Evolutionary conservation across 1,140 invertebrate genomes (phyloP).

Genomic region (Centruroides sculpturatus): DNA sequence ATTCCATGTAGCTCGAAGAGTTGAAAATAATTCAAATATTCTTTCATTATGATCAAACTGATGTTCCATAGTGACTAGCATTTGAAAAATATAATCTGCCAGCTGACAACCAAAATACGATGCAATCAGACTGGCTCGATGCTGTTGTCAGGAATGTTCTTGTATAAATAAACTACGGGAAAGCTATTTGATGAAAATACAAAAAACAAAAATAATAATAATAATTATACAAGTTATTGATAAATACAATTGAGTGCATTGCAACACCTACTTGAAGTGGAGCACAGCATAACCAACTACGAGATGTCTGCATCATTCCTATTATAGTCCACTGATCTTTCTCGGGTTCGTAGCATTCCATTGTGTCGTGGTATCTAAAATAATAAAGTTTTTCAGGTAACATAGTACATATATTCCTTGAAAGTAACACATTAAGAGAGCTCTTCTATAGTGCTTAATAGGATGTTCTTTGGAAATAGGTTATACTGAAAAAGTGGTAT

Average conservation of each 20-base stretch:
- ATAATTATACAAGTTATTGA: background rate
- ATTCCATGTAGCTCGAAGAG: background rate
- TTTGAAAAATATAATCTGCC: background rate
- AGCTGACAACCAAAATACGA: background rate
- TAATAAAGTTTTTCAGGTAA: background rate
- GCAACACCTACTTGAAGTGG: constrained; percentile 24
- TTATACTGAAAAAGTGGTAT: no score
- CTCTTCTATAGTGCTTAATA: no score
- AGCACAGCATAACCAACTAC: constrained; percentile 39
- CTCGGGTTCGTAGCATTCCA: constrained; percentile 35
- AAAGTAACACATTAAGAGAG: no score
- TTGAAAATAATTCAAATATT: background rate
- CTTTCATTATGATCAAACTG: background rate
- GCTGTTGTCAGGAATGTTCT: background rate
- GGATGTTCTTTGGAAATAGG: no score
- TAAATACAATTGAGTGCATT: background rate
- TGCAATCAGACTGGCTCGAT: background rate
- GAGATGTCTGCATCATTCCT: constrained; percentile 33
- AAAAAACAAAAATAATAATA: background rate
- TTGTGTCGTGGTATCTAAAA: constrained; percentile 31
- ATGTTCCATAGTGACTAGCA: background rate
- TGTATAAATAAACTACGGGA: background rate
- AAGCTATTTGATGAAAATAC: background rate
- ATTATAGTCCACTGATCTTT: constrained; percentile 33
- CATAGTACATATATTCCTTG: no score